phyloP scores from a whole-genome alignment of 2,797 vertebrate genomes.

The Antrozous pallidus region DNA sequence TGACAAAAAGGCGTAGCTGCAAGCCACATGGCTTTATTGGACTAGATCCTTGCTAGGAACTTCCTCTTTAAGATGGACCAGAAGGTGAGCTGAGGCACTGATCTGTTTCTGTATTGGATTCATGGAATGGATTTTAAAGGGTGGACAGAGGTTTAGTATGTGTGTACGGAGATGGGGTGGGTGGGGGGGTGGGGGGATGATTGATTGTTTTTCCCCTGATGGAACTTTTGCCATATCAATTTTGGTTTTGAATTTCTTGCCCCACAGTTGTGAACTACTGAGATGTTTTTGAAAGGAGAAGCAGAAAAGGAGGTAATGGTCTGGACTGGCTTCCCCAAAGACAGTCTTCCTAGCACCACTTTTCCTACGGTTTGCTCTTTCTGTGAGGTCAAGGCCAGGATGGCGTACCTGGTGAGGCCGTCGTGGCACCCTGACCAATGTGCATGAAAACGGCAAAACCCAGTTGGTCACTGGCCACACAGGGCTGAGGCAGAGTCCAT shows the following conservation, averaged over 20 bases:
- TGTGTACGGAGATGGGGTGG: too few relatives aligned
- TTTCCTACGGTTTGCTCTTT: not conserved
- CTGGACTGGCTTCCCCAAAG: not conserved
- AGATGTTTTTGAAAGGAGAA: constrained; percentile 17
- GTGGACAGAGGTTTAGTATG: not conserved
- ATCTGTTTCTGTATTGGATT: not conserved
- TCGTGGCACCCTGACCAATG: not conserved
- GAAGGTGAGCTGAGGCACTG: not conserved
- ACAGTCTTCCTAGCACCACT: not conserved
- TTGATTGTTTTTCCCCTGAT: not conserved
- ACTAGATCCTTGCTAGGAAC: not conserved
- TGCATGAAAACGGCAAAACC: not conserved
- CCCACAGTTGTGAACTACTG: not conserved
- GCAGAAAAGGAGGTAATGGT: not conserved
- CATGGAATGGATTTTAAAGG: not conserved
- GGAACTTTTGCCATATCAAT: not conserved
- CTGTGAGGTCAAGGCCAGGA: not conserved
- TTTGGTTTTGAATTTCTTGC: not conserved
- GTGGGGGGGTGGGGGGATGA: not conserved
- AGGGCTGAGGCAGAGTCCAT: not conserved
- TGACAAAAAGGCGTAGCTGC: not conserved
- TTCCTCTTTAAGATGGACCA: not conserved
- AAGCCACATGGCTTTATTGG: not conserved
- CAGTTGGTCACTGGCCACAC: not conserved
- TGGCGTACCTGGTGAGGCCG: not conserved